These are phyloP conservation scores for Chymomyza procnemis DNA, from an alignment of 2,888 invertebrate genomes.

Conservation along the genomic window DNA sequence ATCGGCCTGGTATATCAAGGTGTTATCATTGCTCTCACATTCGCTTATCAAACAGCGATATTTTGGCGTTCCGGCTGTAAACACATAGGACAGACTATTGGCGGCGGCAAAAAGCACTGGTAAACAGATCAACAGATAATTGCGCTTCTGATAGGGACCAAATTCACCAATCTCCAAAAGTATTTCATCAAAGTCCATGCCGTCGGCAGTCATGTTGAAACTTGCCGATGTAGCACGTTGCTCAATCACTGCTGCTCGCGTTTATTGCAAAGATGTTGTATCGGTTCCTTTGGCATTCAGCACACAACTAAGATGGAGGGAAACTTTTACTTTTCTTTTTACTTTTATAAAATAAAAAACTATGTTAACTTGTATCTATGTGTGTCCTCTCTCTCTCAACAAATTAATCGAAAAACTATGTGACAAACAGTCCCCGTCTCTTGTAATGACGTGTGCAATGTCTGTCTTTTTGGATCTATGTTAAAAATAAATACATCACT, in stretches of 20 bases:
- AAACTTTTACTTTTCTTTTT: too few species aligned
- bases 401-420: neutral
- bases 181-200: conserved; percentile 82
- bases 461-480: neutral
- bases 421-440: neutral
- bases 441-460: neutral
- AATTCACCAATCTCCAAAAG: conserved; percentile 82
- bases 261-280: neutral
- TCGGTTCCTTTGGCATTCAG: neutral
- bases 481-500: neutral
- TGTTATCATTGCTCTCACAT: conserved; percentile 78
- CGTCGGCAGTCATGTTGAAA: neutral
- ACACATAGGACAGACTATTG: conserved; percentile 82
- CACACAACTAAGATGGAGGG: neutral
- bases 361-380: neutral
- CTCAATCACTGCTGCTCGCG: neutral
- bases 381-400: neutral
- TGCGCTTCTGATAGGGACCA: conserved; percentile 81
- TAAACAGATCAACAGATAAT: conserved; percentile 81
- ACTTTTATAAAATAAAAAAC: neutral
- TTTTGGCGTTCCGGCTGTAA: conserved; percentile 81
- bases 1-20: conserved; percentile 55
- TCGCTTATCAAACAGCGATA: conserved; percentile 81
- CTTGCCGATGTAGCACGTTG: too few species aligned
- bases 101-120: conserved; percentile 82